A percentile compares a stretch with the other conserved stretches of the same genome.
Evolutionary conservation across 92 coral and sea anemone genomes (phyloP).

Genomic region (Palythoa grandiflora): DNA sequence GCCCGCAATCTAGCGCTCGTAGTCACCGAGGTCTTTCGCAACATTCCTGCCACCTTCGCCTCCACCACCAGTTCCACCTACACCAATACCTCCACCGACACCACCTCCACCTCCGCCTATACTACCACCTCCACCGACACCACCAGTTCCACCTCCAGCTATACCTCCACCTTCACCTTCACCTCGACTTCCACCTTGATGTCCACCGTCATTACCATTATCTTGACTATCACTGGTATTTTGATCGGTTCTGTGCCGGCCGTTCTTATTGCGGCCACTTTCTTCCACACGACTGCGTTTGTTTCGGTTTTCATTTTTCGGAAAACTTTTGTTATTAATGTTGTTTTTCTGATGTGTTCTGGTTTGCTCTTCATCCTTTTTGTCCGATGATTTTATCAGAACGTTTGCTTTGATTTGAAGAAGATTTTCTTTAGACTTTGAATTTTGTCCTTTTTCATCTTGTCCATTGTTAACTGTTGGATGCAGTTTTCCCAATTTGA

Average conservation of each 20-base stretch:
- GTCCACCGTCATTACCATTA: neutral
- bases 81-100: too few species aligned
- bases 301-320: neutral
- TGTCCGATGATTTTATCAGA: neutral
- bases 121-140: neutral
- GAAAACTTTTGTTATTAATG: neutral
- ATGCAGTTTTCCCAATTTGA: too few species aligned
- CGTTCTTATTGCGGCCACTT: neutral
- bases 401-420: neutral
- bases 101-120: neutral
- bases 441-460: neutral
- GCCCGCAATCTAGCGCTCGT: too few species aligned
- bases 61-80: too few species aligned
- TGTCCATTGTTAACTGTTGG: neutral
- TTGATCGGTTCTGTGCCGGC: too few species aligned
- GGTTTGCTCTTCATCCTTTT: neutral
- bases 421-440: neutral
- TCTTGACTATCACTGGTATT: neutral
- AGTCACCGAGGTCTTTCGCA: too few species aligned
- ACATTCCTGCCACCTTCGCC: too few species aligned
- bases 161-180: neutral
- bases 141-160: neutral
- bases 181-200: neutral
- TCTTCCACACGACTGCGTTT: neutral
- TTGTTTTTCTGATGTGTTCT: neutral